These are phyloP conservation scores for Chaetodon trifascialis DNA, from an alignment of 2,113 vertebrate genomes.

Conservation along the genomic window DNA sequence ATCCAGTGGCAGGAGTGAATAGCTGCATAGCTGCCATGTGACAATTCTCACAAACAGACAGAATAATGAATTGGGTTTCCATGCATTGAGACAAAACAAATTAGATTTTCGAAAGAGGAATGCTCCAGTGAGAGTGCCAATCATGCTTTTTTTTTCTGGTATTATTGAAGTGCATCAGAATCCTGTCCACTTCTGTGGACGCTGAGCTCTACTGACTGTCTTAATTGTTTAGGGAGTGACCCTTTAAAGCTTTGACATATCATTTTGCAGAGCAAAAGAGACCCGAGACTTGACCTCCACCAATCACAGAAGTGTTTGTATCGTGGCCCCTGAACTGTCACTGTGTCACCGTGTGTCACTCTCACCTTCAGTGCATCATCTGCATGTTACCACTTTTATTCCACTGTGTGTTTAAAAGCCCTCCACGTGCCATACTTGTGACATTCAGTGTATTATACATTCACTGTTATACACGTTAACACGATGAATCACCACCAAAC, in stretches of 20 bases:
- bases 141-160: neutral
- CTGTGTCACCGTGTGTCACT: neutral
- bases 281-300: neutral
- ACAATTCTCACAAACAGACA: too few relatives aligned
- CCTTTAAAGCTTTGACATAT: slow-evolving; percentile 36
- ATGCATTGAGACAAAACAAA: neutral
- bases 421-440: neutral
- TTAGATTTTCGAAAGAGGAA: neutral
- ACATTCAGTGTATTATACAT: neutral
- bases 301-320: neutral
- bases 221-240: neutral
- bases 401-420: neutral
- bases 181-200: neutral
- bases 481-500: neutral
- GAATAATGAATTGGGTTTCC: neutral
- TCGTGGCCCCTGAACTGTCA: neutral
- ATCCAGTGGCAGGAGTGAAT: too few relatives aligned
- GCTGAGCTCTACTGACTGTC: neutral
- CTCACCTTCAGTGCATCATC: neutral
- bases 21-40: too few relatives aligned
- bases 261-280: neutral
- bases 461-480: neutral
- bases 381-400: neutral
- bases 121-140: slow-evolving; percentile 13
- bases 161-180: neutral